Percentiles rank a stretch among this genome's conserved stretches.
phyloP scores from a whole-genome alignment of 2,888 invertebrate genomes.

The Camptogramma bilineatum region DNA sequence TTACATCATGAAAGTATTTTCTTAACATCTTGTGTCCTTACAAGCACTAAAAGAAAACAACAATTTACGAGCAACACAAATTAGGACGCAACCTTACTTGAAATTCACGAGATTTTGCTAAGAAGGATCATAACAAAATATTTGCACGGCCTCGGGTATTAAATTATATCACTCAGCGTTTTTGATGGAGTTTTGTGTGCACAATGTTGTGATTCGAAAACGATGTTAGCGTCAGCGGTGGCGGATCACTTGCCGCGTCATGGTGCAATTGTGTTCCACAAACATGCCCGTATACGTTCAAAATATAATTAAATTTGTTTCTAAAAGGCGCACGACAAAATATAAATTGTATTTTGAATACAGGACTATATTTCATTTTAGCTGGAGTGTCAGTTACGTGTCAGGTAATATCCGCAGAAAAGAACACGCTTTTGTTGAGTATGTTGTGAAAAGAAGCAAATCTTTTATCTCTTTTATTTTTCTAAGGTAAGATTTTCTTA shows the following conservation, averaged over 20 bases:
- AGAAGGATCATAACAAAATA: conserved; percentile 28
- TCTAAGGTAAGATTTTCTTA: background rate
- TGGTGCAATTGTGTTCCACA: conserved; percentile 14
- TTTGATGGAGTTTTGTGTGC: conserved; percentile 36
- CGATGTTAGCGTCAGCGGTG: conserved; percentile 30
- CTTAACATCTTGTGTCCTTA: conserved; percentile 11
- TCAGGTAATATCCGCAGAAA: conserved; percentile 1
- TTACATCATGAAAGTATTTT: conserved; percentile 16
- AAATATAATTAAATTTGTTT: conserved; percentile 14
- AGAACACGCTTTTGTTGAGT: background rate
- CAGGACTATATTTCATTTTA: background rate
- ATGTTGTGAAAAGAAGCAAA: conserved; percentile 1
- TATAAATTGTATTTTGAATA: background rate
- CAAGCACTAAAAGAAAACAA: conserved; percentile 32
- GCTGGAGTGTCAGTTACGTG: background rate
- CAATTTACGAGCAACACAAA: conserved; percentile 34
- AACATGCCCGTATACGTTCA: conserved; percentile 5
- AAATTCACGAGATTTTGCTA: conserved; percentile 31
- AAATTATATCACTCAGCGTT: conserved; percentile 38
- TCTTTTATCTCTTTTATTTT: background rate
- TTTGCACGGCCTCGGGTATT: conserved; percentile 30
- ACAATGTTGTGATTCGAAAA: conserved; percentile 33
- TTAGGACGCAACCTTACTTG: conserved; percentile 25
- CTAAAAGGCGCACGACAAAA: conserved; percentile 10
- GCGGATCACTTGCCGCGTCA: conserved; percentile 20